phyloP scores from a whole-genome alignment of 2,888 invertebrate genomes.

The Fabriciana adippe region DNA sequence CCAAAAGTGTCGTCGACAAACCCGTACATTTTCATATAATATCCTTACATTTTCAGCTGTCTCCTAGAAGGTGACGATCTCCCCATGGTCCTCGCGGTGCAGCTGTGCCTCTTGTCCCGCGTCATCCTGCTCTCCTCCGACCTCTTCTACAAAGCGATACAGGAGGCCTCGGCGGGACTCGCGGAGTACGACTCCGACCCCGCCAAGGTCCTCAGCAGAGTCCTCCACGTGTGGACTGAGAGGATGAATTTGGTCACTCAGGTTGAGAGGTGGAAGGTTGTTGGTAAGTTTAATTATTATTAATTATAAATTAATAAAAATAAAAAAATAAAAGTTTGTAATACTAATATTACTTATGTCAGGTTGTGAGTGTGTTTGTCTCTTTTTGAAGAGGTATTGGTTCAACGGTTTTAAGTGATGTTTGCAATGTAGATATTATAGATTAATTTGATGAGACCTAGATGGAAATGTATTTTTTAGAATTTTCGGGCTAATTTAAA shows the following conservation, averaged over 20 bases:
- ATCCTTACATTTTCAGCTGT: constrained; percentile 67
- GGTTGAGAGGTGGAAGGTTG: constrained; percentile 90
- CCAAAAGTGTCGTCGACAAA: no score
- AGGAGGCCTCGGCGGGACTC: constrained; percentile 68
- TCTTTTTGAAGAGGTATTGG: no score
- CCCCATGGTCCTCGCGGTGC: constrained; percentile 89
- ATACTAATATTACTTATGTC: no score
- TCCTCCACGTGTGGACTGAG: constrained; percentile 90
- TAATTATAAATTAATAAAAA: background rate
- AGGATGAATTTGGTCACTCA: constrained; percentile 90
- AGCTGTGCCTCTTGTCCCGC: constrained; percentile 89
- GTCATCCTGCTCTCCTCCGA: constrained; percentile 87
- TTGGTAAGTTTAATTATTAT: constrained; percentile 79
- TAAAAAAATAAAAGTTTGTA: no score
- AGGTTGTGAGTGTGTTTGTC: no score
- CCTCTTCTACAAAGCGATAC: constrained; percentile 83
- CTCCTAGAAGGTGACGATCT: constrained; percentile 87
- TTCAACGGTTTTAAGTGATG: no score
- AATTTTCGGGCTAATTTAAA: no score
- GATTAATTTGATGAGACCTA: no score
- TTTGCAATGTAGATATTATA: no score
- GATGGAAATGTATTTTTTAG: no score
- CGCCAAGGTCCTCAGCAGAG: constrained; percentile 85
- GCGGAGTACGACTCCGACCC: constrained; percentile 79
- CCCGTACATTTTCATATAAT: no score